Conservation (phyloP, 2,113 vertebrate genomes). For the Todiramphus saurophagus region DNA sequence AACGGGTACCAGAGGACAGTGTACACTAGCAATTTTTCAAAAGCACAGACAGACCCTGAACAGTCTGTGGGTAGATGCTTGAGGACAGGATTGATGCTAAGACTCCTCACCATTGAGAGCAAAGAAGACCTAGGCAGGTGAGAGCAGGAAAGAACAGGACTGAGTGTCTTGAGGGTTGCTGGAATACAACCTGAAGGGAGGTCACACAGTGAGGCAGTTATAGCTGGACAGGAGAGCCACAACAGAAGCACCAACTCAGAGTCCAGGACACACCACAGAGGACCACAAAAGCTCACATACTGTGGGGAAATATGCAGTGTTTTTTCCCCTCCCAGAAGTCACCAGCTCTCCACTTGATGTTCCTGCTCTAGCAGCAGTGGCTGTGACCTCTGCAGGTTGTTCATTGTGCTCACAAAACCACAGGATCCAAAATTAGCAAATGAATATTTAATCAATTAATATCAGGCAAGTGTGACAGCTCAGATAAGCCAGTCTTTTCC, state of each 20-base stretch:
- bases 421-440: neutral
- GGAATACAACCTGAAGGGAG: neutral
- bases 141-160: neutral
- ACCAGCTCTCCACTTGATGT: neutral
- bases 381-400: conserved; percentile 18
- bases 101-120: neutral
- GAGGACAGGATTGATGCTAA: neutral
- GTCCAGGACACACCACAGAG: neutral
- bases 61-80: neutral
- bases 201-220: fast-evolving
- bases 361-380: neutral
- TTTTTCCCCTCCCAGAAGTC: neutral
- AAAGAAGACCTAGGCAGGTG: neutral
- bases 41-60: neutral
- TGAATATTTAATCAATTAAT: conserved; percentile 59
- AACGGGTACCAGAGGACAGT: neutral
- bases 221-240: neutral
- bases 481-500: conserved; percentile 23
- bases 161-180: neutral
- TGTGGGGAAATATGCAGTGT: fast-evolving
- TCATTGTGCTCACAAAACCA: neutral
- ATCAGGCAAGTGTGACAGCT: conserved; percentile 46
- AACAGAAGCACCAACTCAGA: neutral
- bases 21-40: neutral
- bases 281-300: neutral